phyloP scores from a whole-genome alignment of 2,797 vertebrate species.

The Manis crassicaudata region DNA sequence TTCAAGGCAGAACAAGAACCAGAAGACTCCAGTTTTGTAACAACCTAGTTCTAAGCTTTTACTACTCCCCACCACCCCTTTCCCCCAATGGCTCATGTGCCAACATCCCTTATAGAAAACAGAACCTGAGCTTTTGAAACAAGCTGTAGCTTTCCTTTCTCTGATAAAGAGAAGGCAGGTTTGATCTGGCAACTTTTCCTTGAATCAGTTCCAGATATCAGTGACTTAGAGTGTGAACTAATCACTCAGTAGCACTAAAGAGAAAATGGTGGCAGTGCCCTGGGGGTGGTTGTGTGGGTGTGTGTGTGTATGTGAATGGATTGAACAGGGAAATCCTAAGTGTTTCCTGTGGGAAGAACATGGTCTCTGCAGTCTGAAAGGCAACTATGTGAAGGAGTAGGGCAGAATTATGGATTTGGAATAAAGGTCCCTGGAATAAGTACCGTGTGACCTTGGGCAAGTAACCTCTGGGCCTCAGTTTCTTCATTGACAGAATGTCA shows the following conservation, averaged over 20 bases:
- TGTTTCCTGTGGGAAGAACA: background rate
- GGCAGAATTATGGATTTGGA: background rate
- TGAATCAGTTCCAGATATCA: background rate
- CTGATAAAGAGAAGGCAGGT: background rate
- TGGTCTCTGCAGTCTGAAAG: background rate
- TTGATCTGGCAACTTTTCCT: constrained; percentile 35
- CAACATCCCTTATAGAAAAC: background rate
- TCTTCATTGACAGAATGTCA: constrained; percentile 3
- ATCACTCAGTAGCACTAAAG: background rate
- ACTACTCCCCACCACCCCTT: no score
- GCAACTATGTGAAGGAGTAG: background rate
- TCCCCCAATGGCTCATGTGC: background rate
- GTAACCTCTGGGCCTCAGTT: background rate
- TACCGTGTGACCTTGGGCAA: background rate
- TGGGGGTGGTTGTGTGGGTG: background rate
- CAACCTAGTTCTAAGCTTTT: background rate
- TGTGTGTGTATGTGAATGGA: background rate
- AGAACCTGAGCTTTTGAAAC: background rate
- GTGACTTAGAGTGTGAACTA: background rate
- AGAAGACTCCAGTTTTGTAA: constrained; percentile 35
- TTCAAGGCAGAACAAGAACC: constrained; percentile 2
- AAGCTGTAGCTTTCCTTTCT: constrained; percentile 28
- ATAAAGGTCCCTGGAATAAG: background rate
- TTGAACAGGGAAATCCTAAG: background rate
- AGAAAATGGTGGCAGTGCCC: background rate